Percentiles rank a stretch among this genome's conserved stretches.
Evolutionary conservation across 2,888 invertebrate species (phyloP).

Genomic region (Caenorhabditis sp.): DNA sequence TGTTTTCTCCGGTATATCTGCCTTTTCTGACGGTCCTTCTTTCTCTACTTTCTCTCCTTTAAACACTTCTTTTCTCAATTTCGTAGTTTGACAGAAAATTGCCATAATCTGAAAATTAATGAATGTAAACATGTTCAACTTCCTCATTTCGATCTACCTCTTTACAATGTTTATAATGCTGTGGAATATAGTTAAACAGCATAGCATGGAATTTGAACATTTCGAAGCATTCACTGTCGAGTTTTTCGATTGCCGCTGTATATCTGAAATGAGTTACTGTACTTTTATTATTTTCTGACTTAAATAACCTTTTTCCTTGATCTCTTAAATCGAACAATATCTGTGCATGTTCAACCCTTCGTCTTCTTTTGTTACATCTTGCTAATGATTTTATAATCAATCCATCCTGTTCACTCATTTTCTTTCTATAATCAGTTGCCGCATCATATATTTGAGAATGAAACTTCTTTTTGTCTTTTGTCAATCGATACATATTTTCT

Average conservation of each 20-base stretch:
- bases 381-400: not conserved
- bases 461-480: not conserved
- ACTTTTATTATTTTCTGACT: too few relatives aligned
- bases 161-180: not conserved
- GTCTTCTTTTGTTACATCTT: not conserved
- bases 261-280: not conserved
- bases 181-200: not conserved
- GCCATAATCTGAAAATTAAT: not conserved
- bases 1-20: not conserved
- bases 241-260: not conserved
- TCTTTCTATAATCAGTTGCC: not conserved
- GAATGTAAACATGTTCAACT: too few relatives aligned
- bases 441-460: not conserved
- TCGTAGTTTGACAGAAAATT: not conserved
- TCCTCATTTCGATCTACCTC: too few relatives aligned
- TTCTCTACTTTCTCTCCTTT: not conserved
- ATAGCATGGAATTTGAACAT: not conserved
- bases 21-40: not conserved
- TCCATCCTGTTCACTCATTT: not conserved
- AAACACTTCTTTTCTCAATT: not conserved
- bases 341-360: not conserved
- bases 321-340: constrained; percentile 1
- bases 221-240: not conserved
- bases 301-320: not conserved
- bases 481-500: not conserved